Evolutionary conservation across 23 tunicate species (phyloP).

Genomic region (Clavelina lepadiformis): DNA sequence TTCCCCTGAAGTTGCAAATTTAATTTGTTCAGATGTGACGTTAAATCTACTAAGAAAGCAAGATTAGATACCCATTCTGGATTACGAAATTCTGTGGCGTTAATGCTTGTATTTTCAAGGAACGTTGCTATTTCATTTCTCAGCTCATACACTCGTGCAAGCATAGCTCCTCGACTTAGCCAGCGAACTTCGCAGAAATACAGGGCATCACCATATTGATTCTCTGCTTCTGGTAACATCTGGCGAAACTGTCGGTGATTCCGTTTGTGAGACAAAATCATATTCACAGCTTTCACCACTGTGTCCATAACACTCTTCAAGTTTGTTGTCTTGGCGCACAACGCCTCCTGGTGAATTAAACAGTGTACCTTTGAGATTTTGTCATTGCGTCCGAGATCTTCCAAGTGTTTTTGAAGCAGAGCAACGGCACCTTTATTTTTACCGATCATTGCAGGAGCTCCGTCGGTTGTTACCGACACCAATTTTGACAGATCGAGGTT

Average conservation of each 20-base stretch:
- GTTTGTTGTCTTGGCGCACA: conserved; percentile 49
- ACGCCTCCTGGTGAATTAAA: conserved; percentile 68
- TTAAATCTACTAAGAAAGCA: conserved; percentile 60
- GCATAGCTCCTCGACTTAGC: conserved; percentile 76
- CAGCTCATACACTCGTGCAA: conserved; percentile 26
- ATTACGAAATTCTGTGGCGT: conserved; percentile 51
- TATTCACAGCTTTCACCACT: conserved; percentile 58
- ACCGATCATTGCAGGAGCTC: conserved; percentile 54
- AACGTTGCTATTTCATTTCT: conserved; percentile 40
- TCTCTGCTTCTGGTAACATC: conserved; percentile 60
- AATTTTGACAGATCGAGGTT: too few relatives aligned
- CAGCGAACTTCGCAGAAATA: conserved; percentile 70
- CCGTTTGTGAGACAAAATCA: conserved; percentile 45
- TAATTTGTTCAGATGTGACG: conserved; percentile 63
- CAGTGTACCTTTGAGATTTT: conserved; percentile 40
- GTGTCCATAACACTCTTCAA: conserved; percentile 49
- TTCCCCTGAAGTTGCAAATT: conserved; percentile 74
- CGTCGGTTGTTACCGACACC: conserved; percentile 55
- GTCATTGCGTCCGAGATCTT: conserved; percentile 27
- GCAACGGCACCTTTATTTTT: conserved; percentile 50
- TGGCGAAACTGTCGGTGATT: conserved; percentile 73
- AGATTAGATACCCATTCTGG: conserved; percentile 56
- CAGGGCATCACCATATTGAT: conserved; percentile 54
- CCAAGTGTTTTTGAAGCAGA: conserved; percentile 71
- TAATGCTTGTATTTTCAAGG: conserved; percentile 24